phyloP scores from a whole-genome alignment of 1,140 invertebrate species.

The Ceratosolen fusciceps region DNA sequence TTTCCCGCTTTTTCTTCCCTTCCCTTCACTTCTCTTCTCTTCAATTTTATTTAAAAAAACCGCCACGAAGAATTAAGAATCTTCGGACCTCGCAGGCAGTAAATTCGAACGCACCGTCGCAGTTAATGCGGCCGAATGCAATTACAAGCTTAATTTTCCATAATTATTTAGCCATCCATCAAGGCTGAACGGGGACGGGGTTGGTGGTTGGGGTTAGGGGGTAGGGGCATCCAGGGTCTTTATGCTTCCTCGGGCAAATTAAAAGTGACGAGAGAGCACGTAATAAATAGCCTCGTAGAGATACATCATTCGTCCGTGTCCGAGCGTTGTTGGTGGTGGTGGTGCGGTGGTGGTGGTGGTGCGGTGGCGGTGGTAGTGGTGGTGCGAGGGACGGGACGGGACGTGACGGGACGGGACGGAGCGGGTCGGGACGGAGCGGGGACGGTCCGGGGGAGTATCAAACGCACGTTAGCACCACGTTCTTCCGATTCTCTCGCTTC shows the following conservation, averaged over 20 bases:
- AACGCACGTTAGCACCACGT: conserved; percentile 31
- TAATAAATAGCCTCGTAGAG: neutral
- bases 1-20: too few relatives aligned
- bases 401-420: too few relatives aligned
- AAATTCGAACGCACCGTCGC: neutral
- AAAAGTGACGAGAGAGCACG: conserved; percentile 30
- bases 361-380: too few relatives aligned
- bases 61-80: neutral
- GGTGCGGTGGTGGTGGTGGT: too few relatives aligned
- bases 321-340: too few relatives aligned
- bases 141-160: conserved; percentile 14
- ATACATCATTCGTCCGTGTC: neutral
- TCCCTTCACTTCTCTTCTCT: too few relatives aligned
- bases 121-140: neutral
- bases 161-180: conserved; percentile 46
- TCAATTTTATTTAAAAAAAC: neutral
- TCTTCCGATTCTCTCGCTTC: conserved; percentile 20
- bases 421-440: too few relatives aligned
- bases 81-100: neutral
- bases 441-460: too few relatives aligned
- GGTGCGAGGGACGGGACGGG: too few relatives aligned
- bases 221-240: neutral
- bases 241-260: neutral
- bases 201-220: too few relatives aligned
- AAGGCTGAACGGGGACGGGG: too few relatives aligned